Evolutionary conservation across 53 echinoderm and acorn worm genomes (phyloP).

Genomic region (Hippasteria phrygiana): DNA sequence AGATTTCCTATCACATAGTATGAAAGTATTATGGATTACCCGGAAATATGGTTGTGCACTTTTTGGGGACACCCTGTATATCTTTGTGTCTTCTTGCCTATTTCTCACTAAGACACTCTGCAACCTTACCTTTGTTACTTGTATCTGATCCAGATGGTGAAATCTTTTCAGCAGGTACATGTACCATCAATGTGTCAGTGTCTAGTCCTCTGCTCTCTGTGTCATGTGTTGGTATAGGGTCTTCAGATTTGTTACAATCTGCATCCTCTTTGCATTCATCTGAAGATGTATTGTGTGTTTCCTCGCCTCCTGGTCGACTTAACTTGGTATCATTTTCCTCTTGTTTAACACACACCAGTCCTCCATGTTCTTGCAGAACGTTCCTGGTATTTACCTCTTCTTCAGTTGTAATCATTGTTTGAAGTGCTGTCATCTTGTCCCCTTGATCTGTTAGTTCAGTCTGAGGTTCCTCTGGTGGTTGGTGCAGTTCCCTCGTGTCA

Average conservation of each 20-base stretch:
- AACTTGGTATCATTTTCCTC: neutral
- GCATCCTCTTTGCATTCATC: neutral
- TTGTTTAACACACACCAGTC: neutral
- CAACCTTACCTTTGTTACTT: conserved; percentile 68
- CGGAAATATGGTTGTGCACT: too few relatives aligned
- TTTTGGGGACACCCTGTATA: too few relatives aligned
- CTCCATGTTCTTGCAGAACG: neutral
- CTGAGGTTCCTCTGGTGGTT: neutral
- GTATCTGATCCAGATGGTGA: conserved; percentile 68
- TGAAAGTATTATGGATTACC: too few relatives aligned
- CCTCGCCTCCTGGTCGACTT: neutral
- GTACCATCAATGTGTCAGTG: neutral
- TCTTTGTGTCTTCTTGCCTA: too few relatives aligned
- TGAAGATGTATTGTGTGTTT: neutral
- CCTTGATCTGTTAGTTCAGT: neutral
- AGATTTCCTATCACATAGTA: too few relatives aligned
- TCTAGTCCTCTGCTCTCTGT: neutral
- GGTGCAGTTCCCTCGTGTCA: neutral
- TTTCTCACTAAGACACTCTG: neutral
- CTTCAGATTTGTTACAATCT: neutral
- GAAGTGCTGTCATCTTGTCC: neutral
- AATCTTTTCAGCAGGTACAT: conserved; percentile 19
- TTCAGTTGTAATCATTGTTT: neutral
- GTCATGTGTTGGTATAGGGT: neutral
- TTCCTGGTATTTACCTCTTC: neutral